These are phyloP conservation scores for Tetragonisca angustula DNA, from an alignment of 2,888 invertebrate genomes.

Conservation along the genomic window DNA sequence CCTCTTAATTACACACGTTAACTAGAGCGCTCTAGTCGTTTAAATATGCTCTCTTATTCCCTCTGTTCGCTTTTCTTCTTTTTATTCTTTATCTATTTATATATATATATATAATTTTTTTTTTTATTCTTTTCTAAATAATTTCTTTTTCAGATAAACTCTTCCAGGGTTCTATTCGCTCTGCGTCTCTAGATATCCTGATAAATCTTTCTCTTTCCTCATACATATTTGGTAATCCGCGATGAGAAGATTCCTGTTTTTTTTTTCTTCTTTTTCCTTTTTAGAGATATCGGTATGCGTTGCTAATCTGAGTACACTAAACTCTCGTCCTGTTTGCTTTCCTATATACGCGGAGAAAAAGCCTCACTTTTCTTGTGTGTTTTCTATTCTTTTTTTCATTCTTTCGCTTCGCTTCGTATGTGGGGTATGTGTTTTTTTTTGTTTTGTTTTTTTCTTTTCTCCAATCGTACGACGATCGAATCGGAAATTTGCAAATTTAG, in stretches of 20 bases:
- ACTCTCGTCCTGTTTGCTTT: not conserved
- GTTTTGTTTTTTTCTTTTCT: too few relatives aligned
- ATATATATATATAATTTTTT: not conserved
- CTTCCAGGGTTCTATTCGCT: constrained; percentile 7
- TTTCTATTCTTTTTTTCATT: not conserved
- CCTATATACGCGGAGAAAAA: constrained; percentile 3
- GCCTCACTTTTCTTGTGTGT: not conserved
- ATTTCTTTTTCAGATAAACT: constrained; percentile 5
- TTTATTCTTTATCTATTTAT: not conserved
- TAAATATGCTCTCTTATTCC: constrained; percentile 32
- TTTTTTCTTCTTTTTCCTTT: not conserved
- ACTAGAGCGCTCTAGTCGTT: constrained; percentile 52
- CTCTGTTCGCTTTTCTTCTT: constrained; percentile 3
- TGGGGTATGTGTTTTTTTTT: not conserved
- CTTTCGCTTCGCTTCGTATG: not conserved
- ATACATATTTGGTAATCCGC: not conserved
- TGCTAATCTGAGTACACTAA: constrained; percentile 57
- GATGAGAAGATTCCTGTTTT: not conserved
- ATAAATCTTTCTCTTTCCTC: not conserved
- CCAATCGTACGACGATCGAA: constrained; percentile 3
- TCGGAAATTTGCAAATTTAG: not conserved
- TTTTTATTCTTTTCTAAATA: not conserved
- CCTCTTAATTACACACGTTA: constrained; percentile 67
- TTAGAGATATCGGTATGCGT: constrained; percentile 40
- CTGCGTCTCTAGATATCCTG: constrained; percentile 11